A percentile compares a stretch with the other conserved stretches of the same genome.
Conservation (phyloP, 2,888 invertebrate genomes). For the Patella pellucida region DNA sequence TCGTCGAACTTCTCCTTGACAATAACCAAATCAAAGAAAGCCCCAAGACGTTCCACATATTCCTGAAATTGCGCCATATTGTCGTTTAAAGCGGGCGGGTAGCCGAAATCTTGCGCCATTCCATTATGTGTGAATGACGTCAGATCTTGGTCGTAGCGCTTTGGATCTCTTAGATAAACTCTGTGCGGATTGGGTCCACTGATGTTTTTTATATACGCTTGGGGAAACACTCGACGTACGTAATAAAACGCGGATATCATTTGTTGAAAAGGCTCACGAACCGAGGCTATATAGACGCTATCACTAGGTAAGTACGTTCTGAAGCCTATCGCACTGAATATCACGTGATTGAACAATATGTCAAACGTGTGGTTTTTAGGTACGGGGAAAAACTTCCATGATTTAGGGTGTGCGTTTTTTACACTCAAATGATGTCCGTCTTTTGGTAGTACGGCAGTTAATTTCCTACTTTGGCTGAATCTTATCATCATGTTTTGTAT, state of each 20-base stretch:
- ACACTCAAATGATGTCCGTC: too few relatives aligned
- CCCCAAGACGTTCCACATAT: slow-evolving; percentile 39
- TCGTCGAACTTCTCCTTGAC: slow-evolving; percentile 49
- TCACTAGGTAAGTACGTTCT: not conserved
- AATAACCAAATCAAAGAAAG: slow-evolving; percentile 43
- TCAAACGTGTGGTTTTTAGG: not conserved
- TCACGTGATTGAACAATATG: slow-evolving; percentile 3
- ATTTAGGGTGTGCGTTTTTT: not conserved
- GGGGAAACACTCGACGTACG: not conserved
- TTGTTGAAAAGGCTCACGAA: not conserved
- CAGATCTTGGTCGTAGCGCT: not conserved
- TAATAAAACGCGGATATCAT: not conserved
- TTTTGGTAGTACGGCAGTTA: too few relatives aligned
- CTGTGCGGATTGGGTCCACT: not conserved
- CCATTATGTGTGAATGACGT: not conserved
- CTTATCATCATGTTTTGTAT: too few relatives aligned
- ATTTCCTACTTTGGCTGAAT: too few relatives aligned
- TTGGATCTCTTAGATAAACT: not conserved
- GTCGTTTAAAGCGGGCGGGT: slow-evolving; percentile 29
- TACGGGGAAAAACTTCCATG: not conserved
- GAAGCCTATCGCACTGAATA: not conserved
- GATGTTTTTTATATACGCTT: not conserved
- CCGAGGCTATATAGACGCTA: not conserved
- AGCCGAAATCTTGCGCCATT: slow-evolving; percentile 25
- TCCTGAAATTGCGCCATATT: slow-evolving; percentile 20